Evolutionary conservation across 2,113 vertebrate species (phyloP).

Genomic region (Psammodynastes pulverulentus): DNA sequence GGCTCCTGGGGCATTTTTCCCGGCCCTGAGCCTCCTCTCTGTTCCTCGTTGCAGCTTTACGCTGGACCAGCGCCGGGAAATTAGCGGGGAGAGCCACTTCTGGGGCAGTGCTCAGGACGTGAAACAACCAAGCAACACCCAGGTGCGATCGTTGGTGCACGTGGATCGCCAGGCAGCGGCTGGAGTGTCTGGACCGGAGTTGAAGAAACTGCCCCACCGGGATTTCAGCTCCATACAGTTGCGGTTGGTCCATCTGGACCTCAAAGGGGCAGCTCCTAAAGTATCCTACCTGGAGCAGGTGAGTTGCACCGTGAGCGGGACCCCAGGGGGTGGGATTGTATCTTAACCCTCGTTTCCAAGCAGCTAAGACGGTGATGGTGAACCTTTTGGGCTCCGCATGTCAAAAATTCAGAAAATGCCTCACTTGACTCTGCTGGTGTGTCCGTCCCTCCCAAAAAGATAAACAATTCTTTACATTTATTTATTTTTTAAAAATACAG

Average conservation of each 20-base stretch:
- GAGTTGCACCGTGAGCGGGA: constrained; percentile 7
- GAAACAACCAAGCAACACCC: fast-evolving
- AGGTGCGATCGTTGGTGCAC: not conserved
- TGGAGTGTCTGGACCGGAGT: not conserved
- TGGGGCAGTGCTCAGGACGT: constrained; percentile 37
- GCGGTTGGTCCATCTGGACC: constrained; percentile 76
- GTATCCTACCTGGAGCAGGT: constrained; percentile 77
- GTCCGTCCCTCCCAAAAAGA: not conserved
- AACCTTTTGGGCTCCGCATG: fast-evolving
- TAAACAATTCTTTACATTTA: not conserved
- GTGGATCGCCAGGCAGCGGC: fast-evolving
- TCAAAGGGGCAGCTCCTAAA: constrained; percentile 77
- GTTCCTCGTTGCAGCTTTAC: constrained; percentile 16
- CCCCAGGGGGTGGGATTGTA: not conserved
- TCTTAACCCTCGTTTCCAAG: not conserved
- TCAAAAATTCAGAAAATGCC: not conserved
- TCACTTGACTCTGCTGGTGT: not conserved
- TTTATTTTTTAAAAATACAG: not conserved
- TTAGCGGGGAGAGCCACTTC: constrained; percentile 43
- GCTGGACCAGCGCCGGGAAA: constrained; percentile 39
- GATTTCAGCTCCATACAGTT: constrained; percentile 45
- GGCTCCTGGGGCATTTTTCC: not conserved
- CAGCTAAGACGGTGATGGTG: not conserved
- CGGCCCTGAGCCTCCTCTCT: not conserved
- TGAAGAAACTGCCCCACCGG: constrained; percentile 12